Base-by-base conservation (phyloP, 2,797 vertebrate species). In the Hozukius guyotensis region DNA sequence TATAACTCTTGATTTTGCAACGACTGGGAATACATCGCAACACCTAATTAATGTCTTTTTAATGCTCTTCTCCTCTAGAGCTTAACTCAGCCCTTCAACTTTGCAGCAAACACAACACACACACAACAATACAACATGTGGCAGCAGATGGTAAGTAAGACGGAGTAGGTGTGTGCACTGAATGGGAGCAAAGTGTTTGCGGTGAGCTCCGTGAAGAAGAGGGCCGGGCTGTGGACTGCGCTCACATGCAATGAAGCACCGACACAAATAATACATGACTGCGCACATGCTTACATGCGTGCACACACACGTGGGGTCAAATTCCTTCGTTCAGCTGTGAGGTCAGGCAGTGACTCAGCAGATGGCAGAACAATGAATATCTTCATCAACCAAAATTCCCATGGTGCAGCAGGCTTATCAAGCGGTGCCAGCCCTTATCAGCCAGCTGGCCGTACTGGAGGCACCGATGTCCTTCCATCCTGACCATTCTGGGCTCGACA, bases 41-140 rank as follows among this genome's bases (percentile, higher is more conserved):
- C 84, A 84, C 84, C 87, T 95, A 94, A 94, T 95, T 96, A 94
- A 95, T 94, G 94, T 92, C 83, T 95, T 95, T 94, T 96, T 95
- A 95, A 96, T 95, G 94, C 90, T 90, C 87, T 85, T 93, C 90
- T 94, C 93, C 93, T 92, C 92, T 87, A 77, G 93, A 94, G 93
- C 91, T 93, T 90, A 93, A 90, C 91, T 87, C 87, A 91, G 87
- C 89, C 90, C 85, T 90, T 92, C 91, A 91, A 93, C 93, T 94
- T 84, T 89, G 87, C 89, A 86, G 88, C 90, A 91, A 94, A 93
- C 87, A 88, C 88, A 81, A 78, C 88, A 82, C 85, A 91, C 87
- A 56, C 87, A 90, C 83, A 89, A 88, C 71, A 88, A 87, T 76
- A 81, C 67, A 86, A 71, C 87, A 84, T 82, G 89, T 90, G 88